These are phyloP conservation scores for Tachyglossus aculeatus DNA, from an alignment of 2,797 vertebrate species.

Conservation along the genomic window DNA sequence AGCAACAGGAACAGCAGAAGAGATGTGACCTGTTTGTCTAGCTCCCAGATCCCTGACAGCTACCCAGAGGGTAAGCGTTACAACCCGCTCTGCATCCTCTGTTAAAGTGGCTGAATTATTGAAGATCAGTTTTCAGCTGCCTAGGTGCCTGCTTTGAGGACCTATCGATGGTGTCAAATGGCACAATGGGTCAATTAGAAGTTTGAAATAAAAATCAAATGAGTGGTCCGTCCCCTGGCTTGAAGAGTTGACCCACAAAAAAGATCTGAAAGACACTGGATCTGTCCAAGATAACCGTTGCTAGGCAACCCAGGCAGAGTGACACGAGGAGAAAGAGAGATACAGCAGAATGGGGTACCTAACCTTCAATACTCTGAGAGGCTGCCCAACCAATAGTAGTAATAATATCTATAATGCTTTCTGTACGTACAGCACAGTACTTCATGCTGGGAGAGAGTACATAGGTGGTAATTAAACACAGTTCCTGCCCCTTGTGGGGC, in stretches of 20 bases:
- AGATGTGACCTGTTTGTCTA: not conserved
- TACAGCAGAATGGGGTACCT: not conserved
- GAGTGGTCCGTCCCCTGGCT: not conserved
- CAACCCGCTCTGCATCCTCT: not conserved
- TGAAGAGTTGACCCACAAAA: not conserved
- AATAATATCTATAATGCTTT: too few relatives aligned
- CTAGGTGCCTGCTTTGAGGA: not conserved
- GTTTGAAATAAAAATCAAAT: not conserved
- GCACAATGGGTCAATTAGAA: not conserved
- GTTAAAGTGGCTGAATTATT: not conserved
- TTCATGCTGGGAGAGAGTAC: too few relatives aligned
- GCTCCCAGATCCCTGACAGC: not conserved
- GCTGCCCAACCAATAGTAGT: too few relatives aligned
- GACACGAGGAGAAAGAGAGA: conserved; percentile 5
- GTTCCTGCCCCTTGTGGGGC: too few relatives aligned
- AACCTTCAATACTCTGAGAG: too few relatives aligned
- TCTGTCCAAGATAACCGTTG: not conserved
- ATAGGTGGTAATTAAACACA: too few relatives aligned
- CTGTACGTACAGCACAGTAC: too few relatives aligned
- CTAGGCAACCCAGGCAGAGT: not conserved
- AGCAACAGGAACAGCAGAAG: not conserved
- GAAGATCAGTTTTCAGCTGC: not conserved
- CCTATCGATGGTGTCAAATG: not conserved
- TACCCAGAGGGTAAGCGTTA: not conserved
- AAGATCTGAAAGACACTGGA: not conserved